These are phyloP conservation scores for Telenomus remus DNA, from an alignment of 1,140 invertebrate species.

Conservation along the genomic window DNA sequence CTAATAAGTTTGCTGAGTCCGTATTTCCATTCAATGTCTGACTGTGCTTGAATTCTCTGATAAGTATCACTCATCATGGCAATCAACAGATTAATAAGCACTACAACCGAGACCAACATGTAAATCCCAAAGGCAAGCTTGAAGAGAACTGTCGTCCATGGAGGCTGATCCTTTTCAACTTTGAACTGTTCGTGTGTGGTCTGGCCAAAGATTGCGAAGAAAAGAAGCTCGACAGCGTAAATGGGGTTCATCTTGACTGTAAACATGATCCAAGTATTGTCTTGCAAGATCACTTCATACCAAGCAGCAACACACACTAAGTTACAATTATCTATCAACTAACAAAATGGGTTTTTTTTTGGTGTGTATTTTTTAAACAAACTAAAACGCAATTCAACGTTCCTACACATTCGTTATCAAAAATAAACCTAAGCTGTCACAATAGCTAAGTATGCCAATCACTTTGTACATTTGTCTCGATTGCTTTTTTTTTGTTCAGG, in stretches of 20 bases:
- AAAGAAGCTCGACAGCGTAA: constrained; percentile 95
- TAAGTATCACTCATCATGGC: constrained; percentile 99
- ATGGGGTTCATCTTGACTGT: constrained; percentile 91
- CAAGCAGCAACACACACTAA: constrained; percentile 21
- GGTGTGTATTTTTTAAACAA: too few species aligned
- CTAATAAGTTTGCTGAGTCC: constrained; percentile 98
- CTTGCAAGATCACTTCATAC: constrained; percentile 33
- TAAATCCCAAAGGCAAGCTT: constrained; percentile 93
- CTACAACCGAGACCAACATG: constrained; percentile 98
- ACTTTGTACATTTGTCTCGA: constrained; percentile 29
- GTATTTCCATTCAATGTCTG: constrained; percentile 99
- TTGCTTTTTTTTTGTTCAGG: background rate
- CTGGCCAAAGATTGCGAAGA: constrained; percentile 99
- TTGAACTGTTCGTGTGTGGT: constrained; percentile 90
- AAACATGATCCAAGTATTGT: constrained; percentile 78
- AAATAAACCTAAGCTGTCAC: constrained; percentile 41
- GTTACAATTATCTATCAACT: background rate
- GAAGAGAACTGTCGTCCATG: constrained; percentile 86
- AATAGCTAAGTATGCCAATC: constrained; percentile 40
- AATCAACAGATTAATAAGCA: constrained; percentile 99
- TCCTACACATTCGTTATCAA: constrained; percentile 8
- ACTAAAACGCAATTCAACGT: too few species aligned
- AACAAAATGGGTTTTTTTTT: background rate
- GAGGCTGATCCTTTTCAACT: constrained; percentile 78
- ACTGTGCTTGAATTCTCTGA: constrained; percentile 98